phyloP scores from a whole-genome alignment of 2,113 vertebrate species.

The Cephalopterus ornatus region DNA sequence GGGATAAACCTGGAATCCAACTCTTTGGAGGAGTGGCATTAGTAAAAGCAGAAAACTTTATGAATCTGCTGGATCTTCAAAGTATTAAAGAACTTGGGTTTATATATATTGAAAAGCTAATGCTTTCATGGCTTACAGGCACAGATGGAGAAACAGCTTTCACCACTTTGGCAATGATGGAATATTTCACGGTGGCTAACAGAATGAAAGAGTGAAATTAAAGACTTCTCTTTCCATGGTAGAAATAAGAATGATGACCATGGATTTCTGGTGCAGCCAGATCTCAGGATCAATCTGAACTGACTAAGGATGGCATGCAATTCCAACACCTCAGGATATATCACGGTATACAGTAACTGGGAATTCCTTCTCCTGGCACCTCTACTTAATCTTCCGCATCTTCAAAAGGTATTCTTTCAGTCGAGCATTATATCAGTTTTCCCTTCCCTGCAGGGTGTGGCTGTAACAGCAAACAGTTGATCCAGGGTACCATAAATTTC shows the following conservation, averaged over 20 bases:
- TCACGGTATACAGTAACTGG: not conserved
- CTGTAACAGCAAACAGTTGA: not conserved
- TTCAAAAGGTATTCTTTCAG: not conserved
- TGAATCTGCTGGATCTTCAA: not conserved
- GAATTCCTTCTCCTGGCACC: not conserved
- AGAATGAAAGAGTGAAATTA: not conserved
- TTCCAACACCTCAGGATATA: not conserved
- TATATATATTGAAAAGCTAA: not conserved
- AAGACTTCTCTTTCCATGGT: not conserved
- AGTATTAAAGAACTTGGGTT: rapidly evolving
- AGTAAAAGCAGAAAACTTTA: not conserved
- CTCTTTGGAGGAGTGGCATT: not conserved
- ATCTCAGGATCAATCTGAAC: not conserved
- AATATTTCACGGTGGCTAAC: not conserved
- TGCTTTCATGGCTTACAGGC: not conserved
- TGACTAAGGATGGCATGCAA: not conserved
- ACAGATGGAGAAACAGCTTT: not conserved
- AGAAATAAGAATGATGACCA: not conserved
- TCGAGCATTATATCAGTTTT: not conserved
- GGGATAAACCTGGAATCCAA: not conserved
- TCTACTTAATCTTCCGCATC: not conserved
- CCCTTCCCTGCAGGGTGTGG: not conserved
- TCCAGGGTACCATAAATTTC: not conserved
- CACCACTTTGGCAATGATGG: not conserved
- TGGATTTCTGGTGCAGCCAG: not conserved